phyloP scores from a whole-genome alignment of 2,888 invertebrate species.

The Calameuta filiformis region DNA sequence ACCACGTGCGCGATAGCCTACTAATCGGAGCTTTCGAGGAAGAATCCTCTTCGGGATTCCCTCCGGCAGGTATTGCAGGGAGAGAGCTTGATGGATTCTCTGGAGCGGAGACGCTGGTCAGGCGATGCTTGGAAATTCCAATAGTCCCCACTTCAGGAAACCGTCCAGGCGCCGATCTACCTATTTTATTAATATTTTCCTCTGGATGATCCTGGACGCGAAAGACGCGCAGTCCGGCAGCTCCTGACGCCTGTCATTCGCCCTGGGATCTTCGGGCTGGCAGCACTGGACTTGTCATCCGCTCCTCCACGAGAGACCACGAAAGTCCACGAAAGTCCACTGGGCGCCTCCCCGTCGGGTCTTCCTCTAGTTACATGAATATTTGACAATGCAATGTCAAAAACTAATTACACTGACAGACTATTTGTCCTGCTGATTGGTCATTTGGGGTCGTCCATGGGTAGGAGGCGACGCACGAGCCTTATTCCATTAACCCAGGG shows the following conservation, averaged over 20 bases:
- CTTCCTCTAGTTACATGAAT: too few species aligned
- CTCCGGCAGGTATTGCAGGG: too few species aligned
- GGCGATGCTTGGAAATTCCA: too few species aligned
- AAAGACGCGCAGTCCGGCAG: not conserved
- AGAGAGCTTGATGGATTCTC: too few species aligned
- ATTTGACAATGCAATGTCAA: not conserved
- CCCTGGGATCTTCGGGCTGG: not conserved
- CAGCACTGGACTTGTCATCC: not conserved
- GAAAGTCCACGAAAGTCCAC: not conserved
- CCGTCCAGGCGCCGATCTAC: not conserved
- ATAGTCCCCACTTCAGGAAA: too few species aligned
- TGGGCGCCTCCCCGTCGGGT: too few species aligned
- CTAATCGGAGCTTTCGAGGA: too few species aligned
- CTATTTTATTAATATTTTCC: not conserved
- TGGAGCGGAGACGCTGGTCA: too few species aligned
- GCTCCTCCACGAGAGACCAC: not conserved
- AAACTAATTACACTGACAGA: not conserved
- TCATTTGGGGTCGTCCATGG: not conserved
- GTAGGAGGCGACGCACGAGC: not conserved
- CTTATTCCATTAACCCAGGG: not conserved
- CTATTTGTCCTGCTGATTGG: not conserved
- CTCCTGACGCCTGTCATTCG: not conserved
- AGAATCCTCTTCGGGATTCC: too few species aligned
- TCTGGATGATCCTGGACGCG: not conserved
- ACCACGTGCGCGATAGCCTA: not conserved